phyloP scores from a whole-genome alignment of 2,113 vertebrate species.

The Tretioscincus oriximinensis region DNA sequence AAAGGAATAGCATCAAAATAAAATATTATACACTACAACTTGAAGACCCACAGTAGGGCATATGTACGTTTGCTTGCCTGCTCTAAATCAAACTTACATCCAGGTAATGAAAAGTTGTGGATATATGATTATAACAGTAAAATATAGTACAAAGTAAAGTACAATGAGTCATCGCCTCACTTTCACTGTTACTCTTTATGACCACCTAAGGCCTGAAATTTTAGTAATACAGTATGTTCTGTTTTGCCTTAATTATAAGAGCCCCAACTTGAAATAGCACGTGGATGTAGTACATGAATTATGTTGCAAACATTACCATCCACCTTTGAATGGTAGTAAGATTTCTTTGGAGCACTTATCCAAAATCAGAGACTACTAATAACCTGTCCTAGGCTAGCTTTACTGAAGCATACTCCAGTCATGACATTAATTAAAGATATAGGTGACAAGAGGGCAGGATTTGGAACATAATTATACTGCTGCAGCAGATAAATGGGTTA shows the following conservation, averaged over 20 bases:
- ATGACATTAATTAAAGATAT: conserved; percentile 52
- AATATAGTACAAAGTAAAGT: neutral
- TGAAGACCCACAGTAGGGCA: rapidly evolving
- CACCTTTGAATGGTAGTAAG: conserved; percentile 40
- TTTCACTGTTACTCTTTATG: neutral
- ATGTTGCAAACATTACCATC: neutral
- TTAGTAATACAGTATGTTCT: neutral
- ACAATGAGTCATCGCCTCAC: neutral
- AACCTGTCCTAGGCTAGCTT: conserved; percentile 61
- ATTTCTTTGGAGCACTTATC: conserved; percentile 56
- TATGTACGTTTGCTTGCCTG: neutral
- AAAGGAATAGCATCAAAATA: neutral
- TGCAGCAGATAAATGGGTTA: conserved; percentile 39
- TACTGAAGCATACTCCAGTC: conserved; percentile 47
- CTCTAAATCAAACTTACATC: neutral
- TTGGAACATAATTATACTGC: conserved; percentile 47
- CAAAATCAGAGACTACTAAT: conserved; percentile 44
- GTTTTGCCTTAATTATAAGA: neutral
- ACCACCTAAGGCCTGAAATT: neutral
- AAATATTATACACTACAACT: neutral
- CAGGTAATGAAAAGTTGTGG: neutral
- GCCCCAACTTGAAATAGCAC: neutral
- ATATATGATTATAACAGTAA: neutral
- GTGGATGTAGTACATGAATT: neutral
- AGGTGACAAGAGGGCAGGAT: neutral